Evolutionary conservation across 2,113 vertebrate species (phyloP).

Genomic region (Rhinoderma darwinii): DNA sequence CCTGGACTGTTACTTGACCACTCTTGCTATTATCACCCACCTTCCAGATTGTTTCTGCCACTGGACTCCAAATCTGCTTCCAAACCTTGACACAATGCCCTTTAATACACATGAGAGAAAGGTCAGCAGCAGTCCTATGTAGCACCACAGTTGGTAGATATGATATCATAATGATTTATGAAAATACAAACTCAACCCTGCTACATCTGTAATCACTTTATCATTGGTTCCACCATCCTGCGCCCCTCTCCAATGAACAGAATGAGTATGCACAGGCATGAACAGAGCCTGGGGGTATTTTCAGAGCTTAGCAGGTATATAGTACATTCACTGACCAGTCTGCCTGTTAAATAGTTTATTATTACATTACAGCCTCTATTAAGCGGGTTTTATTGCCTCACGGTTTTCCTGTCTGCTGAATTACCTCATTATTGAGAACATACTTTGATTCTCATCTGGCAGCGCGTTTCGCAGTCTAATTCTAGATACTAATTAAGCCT

Average conservation of each 20-base stretch:
- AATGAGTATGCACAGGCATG: not conserved
- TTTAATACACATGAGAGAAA: too few relatives aligned
- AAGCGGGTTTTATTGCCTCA: not conserved
- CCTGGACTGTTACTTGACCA: too few relatives aligned
- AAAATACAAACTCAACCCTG: not conserved
- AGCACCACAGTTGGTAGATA: too few relatives aligned
- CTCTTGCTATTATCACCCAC: too few relatives aligned
- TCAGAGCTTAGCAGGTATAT: not conserved
- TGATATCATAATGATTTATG: too few relatives aligned
- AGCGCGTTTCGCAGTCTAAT: constrained; percentile 17
- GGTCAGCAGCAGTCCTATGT: too few relatives aligned
- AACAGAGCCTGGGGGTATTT: not conserved
- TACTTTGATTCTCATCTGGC: constrained; percentile 41
- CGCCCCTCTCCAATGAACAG: too few relatives aligned
- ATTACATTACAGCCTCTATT: constrained; percentile 34
- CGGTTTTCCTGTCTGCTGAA: constrained; percentile 37
- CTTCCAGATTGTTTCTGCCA: too few relatives aligned
- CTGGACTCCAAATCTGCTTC: too few relatives aligned
- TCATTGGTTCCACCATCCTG: not conserved
- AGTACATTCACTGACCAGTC: not conserved
- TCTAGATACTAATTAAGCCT: constrained; percentile 35
- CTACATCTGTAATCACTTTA: not conserved
- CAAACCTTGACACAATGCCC: too few relatives aligned
- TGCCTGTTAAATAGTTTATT: constrained; percentile 30
- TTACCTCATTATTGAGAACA: constrained; percentile 41